Evolutionary conservation across 2,797 vertebrate genomes (phyloP).

Genomic region (Pantherophis alleghaniensis): DNA sequence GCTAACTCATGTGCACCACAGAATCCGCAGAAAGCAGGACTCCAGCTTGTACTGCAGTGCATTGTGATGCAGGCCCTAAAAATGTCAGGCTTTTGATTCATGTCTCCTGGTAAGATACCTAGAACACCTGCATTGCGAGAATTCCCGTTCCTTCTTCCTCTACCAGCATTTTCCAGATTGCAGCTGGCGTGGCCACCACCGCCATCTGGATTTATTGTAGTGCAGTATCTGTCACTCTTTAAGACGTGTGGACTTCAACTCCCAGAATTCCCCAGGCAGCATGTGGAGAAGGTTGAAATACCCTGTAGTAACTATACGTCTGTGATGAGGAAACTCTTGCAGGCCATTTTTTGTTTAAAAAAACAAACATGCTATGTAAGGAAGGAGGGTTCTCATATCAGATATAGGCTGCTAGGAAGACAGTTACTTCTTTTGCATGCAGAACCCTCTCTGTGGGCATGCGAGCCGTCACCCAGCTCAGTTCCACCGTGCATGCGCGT

Average conservation of each 20-base stretch:
- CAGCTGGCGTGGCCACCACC: neutral
- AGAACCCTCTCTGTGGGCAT: too few relatives aligned
- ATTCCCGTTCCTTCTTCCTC: neutral
- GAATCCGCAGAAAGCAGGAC: neutral
- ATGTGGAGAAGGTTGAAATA: too few relatives aligned
- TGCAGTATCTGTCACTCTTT: neutral
- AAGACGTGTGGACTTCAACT: neutral
- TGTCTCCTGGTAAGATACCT: neutral
- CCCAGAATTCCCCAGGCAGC: neutral
- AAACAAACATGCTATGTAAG: neutral
- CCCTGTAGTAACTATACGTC: neutral
- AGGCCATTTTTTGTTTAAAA: neutral
- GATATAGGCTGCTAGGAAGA: neutral
- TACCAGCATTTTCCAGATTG: neutral
- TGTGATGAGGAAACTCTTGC: neutral
- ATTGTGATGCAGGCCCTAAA: neutral
- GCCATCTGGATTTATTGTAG: neutral
- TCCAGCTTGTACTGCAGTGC: neutral
- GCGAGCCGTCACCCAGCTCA: too few relatives aligned
- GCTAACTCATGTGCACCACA: neutral
- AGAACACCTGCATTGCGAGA: neutral
- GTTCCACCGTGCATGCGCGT: too few relatives aligned
- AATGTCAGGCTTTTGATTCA: neutral
- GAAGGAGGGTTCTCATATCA: neutral
- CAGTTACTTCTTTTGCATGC: neutral